Evolutionary conservation across 1,140 invertebrate species (phyloP), one percentile per base, ranked within the genome.

Genomic region (Archivesica marissinica): DNA sequence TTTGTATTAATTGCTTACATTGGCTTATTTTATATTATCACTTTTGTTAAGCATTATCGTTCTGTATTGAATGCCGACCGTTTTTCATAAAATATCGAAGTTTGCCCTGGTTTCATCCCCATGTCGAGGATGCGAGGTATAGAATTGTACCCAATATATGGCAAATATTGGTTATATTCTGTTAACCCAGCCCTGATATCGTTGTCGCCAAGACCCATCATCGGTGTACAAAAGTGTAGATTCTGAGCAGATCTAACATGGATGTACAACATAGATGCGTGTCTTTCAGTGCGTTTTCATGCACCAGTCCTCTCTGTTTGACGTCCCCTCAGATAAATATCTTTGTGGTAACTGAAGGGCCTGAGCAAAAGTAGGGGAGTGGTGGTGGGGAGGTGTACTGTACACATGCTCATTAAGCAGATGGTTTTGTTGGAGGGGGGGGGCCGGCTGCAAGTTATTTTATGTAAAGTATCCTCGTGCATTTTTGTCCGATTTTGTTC

Each of bases 241-340:
- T 81, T 81, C 72, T 81, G 79, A 81, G 79, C 79, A 81, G 79
- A 50, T 81, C 79, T 72, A 15, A 17, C 35, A 56, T 33, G 4
- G 17, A 38, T n/a, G 50, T 81, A 38, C 64, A 56, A 44, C 61
- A 28, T 41, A 13, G 47, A 47, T 41, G 64, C 54, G 79, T 15
- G 64, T 81, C 66, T 64, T 81, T 70, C 79, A 81, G 64, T 30
- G 39, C 17, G 52, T 13, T 9, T 30, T 66, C 33, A 38, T 39
- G 28, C 41, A 2, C 50, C 20, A 25, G 56, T 44, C 59, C 66
- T 81, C 66, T 72, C 79, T 54, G 56, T 66, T 79, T 79, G 77
- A 79, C 77, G 77, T 56, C 77, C 25, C 77, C 68, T 79, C 61
- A 47, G 41, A 47, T 50, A 72, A 72, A 72, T 25, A 72, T 30